A percentile compares a stretch with the other conserved stretches of the same genome.
phyloP scores from a whole-genome alignment of 1,140 invertebrate species.

The Panagrolaimus sp. region DNA sequence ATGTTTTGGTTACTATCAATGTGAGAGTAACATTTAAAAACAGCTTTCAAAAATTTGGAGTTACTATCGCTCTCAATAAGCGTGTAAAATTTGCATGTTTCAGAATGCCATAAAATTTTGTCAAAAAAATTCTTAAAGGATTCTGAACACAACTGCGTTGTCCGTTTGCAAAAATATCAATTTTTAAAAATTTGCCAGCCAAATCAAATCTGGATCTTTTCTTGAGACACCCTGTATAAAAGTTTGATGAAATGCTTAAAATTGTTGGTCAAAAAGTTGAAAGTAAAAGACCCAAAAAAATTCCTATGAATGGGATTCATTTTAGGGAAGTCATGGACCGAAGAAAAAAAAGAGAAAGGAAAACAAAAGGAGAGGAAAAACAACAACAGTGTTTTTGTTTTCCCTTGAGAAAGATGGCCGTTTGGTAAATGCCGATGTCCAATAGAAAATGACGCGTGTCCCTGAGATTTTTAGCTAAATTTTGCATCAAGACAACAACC shows the following conservation, averaged over 20 bases:
- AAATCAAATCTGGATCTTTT: constrained; percentile 1
- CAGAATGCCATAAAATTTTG: too few relatives aligned
- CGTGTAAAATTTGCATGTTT: too few relatives aligned
- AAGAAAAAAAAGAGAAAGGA: too few relatives aligned
- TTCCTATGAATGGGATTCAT: constrained; percentile 15
- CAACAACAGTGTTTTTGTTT: not conserved
- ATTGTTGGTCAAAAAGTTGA: not conserved
- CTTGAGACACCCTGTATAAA: not conserved
- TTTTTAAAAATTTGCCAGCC: not conserved
- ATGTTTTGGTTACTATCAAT: too few relatives aligned
- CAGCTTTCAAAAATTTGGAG: too few relatives aligned
- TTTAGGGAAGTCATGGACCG: too few relatives aligned
- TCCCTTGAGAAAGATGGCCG: not conserved
- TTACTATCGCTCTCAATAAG: too few relatives aligned
- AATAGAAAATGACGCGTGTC: constrained; percentile 11
- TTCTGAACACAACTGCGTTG: not conserved
- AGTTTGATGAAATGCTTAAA: not conserved
- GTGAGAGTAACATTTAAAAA: too few relatives aligned
- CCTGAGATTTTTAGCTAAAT: not conserved
- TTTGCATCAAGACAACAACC: too few relatives aligned
- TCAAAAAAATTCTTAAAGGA: too few relatives aligned
- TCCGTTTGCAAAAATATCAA: constrained; percentile 4
- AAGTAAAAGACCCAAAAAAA: not conserved
- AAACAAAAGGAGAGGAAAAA: constrained; percentile 8
- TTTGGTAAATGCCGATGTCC: constrained; percentile 8